Evolutionary conservation across 2,888 invertebrate species (phyloP).

Genomic region (Drosophila neotestacea): DNA sequence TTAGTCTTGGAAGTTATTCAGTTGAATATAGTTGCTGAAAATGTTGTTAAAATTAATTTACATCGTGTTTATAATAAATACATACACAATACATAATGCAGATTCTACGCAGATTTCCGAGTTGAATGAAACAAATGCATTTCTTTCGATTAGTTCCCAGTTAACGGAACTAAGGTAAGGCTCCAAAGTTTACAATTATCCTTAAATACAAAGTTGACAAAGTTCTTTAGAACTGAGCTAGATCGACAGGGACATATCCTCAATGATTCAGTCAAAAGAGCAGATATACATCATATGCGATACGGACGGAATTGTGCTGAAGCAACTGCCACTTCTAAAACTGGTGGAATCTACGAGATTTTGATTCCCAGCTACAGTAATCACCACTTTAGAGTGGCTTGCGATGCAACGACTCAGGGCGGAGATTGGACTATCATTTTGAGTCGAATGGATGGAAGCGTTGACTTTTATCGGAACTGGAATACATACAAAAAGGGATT

Average conservation of each 20-base stretch:
- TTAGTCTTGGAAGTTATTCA: not conserved
- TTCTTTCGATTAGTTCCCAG: not conserved
- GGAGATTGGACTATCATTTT: constrained; percentile 6
- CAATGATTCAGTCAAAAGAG: not conserved
- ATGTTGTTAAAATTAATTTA: not conserved
- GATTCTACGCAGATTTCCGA: not conserved
- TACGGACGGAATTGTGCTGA: constrained; percentile 5
- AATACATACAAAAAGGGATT: constrained; percentile 1
- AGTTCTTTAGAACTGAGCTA: not conserved
- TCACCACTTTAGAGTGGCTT: not conserved
- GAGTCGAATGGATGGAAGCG: constrained; percentile 11
- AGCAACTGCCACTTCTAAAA: not conserved
- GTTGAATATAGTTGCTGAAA: not conserved
- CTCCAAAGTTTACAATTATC: not conserved
- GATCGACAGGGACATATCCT: not conserved
- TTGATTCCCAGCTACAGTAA: constrained; percentile 6
- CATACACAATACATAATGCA: not conserved
- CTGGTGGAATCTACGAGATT: not conserved
- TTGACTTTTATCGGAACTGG: constrained; percentile 3
- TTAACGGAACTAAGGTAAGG: not conserved
- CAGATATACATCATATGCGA: not conserved
- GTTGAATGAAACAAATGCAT: not conserved
- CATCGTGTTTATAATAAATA: not conserved
- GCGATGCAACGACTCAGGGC: not conserved
- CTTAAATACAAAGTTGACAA: not conserved